Conservation (phyloP, 2,113 vertebrate species). For the Channa argus region DNA sequence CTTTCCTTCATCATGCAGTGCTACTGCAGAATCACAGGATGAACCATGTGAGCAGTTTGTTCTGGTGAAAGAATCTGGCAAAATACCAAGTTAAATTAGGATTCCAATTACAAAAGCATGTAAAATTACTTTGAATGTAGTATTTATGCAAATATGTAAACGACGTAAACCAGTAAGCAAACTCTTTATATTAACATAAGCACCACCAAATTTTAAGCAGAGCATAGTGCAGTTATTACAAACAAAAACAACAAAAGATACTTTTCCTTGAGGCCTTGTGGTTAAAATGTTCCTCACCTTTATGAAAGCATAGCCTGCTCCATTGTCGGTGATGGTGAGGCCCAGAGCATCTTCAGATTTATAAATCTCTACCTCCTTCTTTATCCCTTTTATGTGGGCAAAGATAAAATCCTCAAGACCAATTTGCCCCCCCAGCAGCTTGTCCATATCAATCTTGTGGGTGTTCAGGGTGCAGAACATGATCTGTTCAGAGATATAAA, state of each 20-base stretch:
- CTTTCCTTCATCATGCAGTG: slow-evolving; percentile 52
- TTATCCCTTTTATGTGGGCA: slow-evolving; percentile 92
- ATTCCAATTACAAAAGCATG: background rate
- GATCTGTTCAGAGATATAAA: slow-evolving; percentile 83
- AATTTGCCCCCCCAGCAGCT: slow-evolving; percentile 92
- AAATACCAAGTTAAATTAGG: slow-evolving; percentile 7
- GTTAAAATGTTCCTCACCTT: slow-evolving; percentile 84
- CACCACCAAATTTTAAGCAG: too few relatives aligned
- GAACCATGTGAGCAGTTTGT: slow-evolving; percentile 64
- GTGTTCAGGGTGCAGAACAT: slow-evolving; percentile 98
- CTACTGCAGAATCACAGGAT: slow-evolving; percentile 56
- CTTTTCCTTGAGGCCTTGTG: background rate
- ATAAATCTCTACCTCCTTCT: slow-evolving; percentile 91
- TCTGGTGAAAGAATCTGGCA: background rate
- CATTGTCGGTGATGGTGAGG: slow-evolving; percentile 97
- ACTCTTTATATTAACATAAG: too few relatives aligned
- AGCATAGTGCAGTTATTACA: too few relatives aligned
- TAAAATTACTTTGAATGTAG: background rate
- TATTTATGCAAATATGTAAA: background rate
- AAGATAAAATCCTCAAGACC: slow-evolving; percentile 98
- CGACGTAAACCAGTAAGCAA: too few relatives aligned
- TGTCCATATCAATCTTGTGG: slow-evolving; percentile 96
- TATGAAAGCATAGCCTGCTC: slow-evolving; percentile 92
- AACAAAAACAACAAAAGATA: background rate
- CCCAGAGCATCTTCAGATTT: slow-evolving; percentile 93